phyloP scores from a whole-genome alignment of 92 coral and sea anemone species.

The Muricea muricata region DNA sequence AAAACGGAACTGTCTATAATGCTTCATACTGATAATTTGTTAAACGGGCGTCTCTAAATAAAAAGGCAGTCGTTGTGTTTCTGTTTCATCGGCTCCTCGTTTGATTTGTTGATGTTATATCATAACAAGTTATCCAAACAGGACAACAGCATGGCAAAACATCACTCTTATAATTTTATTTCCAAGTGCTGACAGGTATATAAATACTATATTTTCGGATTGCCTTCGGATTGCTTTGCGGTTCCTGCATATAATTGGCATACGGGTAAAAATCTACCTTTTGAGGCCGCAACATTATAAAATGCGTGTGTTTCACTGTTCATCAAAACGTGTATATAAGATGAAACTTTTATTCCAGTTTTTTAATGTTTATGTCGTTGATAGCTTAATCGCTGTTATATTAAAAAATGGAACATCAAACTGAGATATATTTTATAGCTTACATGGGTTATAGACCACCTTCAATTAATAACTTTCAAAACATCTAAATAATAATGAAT shows the following conservation, averaged over 20 bases:
- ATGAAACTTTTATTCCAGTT: too few relatives aligned
- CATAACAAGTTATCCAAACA: conserved; percentile 3
- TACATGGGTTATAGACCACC: too few relatives aligned
- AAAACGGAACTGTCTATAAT: conserved; percentile 24
- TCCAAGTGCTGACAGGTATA: neutral
- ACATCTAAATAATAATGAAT: too few relatives aligned
- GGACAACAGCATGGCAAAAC: neutral
- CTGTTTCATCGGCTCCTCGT: conserved; percentile 12
- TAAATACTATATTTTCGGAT: neutral
- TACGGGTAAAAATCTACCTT: neutral
- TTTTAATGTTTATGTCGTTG: too few relatives aligned
- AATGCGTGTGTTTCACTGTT: too few relatives aligned
- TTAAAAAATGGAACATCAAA: too few relatives aligned
- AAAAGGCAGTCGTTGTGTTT: neutral
- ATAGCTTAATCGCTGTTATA: too few relatives aligned
- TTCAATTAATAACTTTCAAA: too few relatives aligned
- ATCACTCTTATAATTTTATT: conserved; percentile 3
- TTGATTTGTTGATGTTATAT: conserved; percentile 3
- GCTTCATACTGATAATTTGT: conserved; percentile 12
- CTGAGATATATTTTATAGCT: too few relatives aligned
- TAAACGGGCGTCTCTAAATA: conserved; percentile 2
- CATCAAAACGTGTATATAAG: too few relatives aligned
- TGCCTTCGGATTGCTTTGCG: neutral
- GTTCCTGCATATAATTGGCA: neutral
- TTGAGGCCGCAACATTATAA: too few relatives aligned